Conservation (phyloP, 2,113 vertebrate species). For the Sebastes fasciatus region DNA sequence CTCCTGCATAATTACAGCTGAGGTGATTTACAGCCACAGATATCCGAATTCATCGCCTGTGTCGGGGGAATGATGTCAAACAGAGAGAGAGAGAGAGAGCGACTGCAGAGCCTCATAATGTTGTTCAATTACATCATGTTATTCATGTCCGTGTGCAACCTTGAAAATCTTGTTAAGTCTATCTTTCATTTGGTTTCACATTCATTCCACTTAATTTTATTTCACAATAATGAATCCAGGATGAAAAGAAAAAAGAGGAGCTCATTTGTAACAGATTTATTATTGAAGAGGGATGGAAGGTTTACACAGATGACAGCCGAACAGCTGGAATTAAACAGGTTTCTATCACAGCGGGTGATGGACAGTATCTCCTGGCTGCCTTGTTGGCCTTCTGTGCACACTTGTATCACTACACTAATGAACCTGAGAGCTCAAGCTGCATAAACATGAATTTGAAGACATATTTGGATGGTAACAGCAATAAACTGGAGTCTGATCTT, state of each 20-base stretch:
- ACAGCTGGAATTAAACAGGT: constrained; percentile 9
- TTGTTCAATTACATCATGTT: constrained; percentile 9
- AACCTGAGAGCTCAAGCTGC: constrained; percentile 3
- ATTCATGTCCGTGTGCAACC: constrained; percentile 1
- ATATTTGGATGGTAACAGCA: background rate
- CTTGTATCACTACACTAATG: background rate
- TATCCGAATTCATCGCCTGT: background rate
- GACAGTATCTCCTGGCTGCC: background rate
- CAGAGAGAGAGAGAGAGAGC: background rate
- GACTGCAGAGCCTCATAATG: background rate
- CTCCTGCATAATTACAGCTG: constrained; percentile 10
- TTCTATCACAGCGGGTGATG: constrained; percentile 6
- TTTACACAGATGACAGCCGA: background rate
- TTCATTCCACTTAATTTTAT: background rate
- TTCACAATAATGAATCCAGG: background rate
- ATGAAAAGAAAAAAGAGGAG: background rate
- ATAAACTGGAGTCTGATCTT: background rate
- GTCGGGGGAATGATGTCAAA: constrained; percentile 16
- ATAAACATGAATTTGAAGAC: background rate
- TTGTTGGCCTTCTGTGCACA: constrained; percentile 10
- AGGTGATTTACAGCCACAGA: constrained; percentile 26
- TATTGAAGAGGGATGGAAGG: background rate
- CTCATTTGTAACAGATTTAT: background rate
- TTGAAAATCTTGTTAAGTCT: background rate
- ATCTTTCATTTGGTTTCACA: background rate